These are phyloP conservation scores for Nemotelus pantherinus DNA, from an alignment of 2,888 invertebrate genomes.

Conservation along the genomic window DNA sequence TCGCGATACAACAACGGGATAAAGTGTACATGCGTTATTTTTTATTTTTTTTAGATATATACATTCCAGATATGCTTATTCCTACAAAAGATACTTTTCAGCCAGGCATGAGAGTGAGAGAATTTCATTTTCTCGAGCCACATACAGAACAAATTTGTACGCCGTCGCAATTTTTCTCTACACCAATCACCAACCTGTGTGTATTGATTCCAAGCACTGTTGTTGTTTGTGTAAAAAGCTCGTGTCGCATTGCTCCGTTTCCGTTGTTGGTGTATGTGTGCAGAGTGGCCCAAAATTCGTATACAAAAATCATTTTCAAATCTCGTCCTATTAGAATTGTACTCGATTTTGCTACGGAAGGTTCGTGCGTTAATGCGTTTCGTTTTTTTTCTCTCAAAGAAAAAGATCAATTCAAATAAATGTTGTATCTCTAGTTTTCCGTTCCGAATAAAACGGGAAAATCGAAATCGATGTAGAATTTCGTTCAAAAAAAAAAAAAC, in stretches of 20 bases:
- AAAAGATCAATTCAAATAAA: slow-evolving; percentile 27
- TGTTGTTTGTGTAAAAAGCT: slow-evolving; percentile 50
- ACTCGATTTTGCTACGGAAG: slow-evolving; percentile 64
- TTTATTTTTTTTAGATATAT: too few species aligned
- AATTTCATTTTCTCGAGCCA: too few species aligned
- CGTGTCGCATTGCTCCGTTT: slow-evolving; percentile 48
- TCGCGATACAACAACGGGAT: too few species aligned
- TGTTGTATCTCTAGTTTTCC: slow-evolving; percentile 5
- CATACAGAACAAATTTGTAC: not conserved
- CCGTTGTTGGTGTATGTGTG: slow-evolving; percentile 13
- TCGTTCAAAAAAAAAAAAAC: not conserved
- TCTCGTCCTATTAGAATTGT: slow-evolving; percentile 60
- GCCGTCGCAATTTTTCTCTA: slow-evolving; percentile 36
- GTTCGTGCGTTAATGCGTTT: slow-evolving; percentile 60
- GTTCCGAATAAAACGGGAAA: not conserved
- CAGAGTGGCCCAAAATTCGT: slow-evolving; percentile 10
- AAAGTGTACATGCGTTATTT: too few species aligned
- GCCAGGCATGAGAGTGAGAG: too few species aligned
- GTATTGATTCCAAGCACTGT: slow-evolving; percentile 47
- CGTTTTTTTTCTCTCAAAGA: slow-evolving; percentile 53
- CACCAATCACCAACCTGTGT: slow-evolving; percentile 34
- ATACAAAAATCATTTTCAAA: slow-evolving; percentile 46
- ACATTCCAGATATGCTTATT: too few species aligned
- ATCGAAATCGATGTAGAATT: not conserved
- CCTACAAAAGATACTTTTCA: too few species aligned